phyloP scores from a whole-genome alignment of 2,888 invertebrate genomes.

The Chromoteleia sp. region DNA sequence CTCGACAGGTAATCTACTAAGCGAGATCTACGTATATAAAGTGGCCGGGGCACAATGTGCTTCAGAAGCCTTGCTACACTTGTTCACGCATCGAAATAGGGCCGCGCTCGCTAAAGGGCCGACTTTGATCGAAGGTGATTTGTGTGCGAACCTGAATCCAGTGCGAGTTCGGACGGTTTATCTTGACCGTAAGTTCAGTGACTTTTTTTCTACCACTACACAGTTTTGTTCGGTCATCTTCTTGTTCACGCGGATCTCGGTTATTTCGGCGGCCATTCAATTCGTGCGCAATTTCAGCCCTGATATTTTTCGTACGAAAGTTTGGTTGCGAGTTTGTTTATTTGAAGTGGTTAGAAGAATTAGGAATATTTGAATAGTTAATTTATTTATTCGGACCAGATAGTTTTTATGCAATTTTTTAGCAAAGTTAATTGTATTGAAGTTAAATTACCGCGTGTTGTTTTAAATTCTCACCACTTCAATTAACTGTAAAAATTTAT shows the following conservation, averaged over 20 bases:
- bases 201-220: conserved; percentile 9
- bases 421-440: background rate
- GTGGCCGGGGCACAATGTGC: conserved; percentile 82
- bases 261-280: background rate
- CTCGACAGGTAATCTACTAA: conserved; percentile 75
- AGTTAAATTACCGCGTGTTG: background rate
- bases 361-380: background rate
- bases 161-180: conserved; percentile 61
- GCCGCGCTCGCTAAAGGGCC: conserved; percentile 70
- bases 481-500: conserved; percentile 12
- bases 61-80: conserved; percentile 83
- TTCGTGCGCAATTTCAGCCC: no score
- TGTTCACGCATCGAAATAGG: conserved; percentile 78
- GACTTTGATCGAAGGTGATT: conserved; percentile 63
- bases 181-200: conserved; percentile 65
- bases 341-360: background rate
- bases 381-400: background rate
- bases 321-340: background rate
- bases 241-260: background rate
- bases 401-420: background rate
- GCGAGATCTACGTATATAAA: conserved; percentile 84
- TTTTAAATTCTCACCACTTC: background rate
- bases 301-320: background rate
- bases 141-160: conserved; percentile 66
- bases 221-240: conserved; percentile 40